Percentiles rank a stretch among this genome's conserved stretches.
Conservation (phyloP, 2,888 invertebrate genomes). For the Archips xylosteana region DNA sequence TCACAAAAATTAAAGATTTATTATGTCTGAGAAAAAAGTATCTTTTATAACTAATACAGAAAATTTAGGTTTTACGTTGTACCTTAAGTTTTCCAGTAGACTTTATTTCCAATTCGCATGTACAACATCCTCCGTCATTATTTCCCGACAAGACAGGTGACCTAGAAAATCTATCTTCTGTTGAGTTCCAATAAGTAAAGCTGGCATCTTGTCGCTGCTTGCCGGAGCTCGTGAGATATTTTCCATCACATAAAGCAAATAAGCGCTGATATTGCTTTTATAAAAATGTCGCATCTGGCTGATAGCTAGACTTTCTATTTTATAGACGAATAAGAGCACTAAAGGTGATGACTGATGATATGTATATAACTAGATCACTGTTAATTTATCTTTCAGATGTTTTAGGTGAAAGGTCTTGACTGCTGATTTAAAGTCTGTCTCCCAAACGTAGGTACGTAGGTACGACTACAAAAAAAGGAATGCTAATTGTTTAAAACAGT, state of each 20-base stretch:
- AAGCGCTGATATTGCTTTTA: conserved; percentile 41
- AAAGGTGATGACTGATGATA: not conserved
- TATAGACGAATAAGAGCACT: not conserved
- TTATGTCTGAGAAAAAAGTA: too few species aligned
- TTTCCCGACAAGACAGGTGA: not conserved
- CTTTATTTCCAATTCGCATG: not conserved
- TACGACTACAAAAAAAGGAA: too few species aligned
- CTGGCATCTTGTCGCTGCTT: not conserved
- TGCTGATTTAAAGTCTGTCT: too few species aligned
- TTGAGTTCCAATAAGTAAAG: conserved; percentile 11
- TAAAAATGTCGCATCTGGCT: conserved; percentile 19
- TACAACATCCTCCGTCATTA: not conserved
- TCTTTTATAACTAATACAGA: not conserved
- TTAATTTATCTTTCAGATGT: not conserved
- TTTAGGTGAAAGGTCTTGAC: not conserved
- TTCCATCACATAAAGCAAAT: conserved; percentile 46
- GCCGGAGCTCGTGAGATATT: conserved; percentile 29
- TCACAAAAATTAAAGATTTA: too few species aligned
- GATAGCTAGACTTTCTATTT: not conserved
- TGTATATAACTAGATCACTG: not conserved
- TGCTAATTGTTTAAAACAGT: too few species aligned
- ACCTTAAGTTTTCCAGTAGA: not conserved
- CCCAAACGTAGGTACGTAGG: too few species aligned
- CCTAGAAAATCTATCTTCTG: conserved; percentile 3
- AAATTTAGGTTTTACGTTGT: not conserved